A percentile compares a stretch with the other conserved stretches of the same genome.
These are phyloP conservation scores for Mylabris sibirica DNA, from an alignment of 2,888 invertebrate species.

Conservation along the genomic window DNA sequence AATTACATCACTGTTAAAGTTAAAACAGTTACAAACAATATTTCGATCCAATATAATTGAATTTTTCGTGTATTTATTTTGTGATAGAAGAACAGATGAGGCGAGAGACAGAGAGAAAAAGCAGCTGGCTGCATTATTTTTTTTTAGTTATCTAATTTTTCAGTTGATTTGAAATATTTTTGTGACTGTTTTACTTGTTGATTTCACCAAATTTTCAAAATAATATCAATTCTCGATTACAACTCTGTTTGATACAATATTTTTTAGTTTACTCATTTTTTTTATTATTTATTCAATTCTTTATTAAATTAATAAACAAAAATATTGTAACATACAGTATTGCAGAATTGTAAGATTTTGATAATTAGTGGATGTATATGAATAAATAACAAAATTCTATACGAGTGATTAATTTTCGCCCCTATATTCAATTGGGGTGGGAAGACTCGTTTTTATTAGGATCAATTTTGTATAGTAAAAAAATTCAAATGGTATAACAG, in stretches of 20 bases:
- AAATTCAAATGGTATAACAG: slow-evolving; percentile 55
- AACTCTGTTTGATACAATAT: neutral
- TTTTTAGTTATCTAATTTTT: neutral
- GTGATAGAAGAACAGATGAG: neutral
- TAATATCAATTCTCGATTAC: neutral
- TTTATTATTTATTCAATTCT: neutral
- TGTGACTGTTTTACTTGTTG: neutral
- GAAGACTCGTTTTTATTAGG: slow-evolving; percentile 52
- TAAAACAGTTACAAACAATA: neutral
- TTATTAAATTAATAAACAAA: neutral
- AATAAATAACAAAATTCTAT: neutral
- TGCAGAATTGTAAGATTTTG: neutral
- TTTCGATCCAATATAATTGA: neutral
- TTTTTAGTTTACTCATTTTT: too few species aligned
- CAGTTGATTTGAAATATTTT: neutral
- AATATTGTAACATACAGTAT: slow-evolving; percentile 2
- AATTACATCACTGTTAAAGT: neutral
- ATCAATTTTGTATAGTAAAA: slow-evolving; percentile 61
- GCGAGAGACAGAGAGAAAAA: neutral
- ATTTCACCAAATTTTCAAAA: neutral
- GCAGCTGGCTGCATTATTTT: slow-evolving; percentile 6
- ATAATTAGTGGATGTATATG: neutral
- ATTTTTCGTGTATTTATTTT: neutral
- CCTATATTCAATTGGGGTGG: slow-evolving; percentile 28
- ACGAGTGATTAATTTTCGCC: slow-evolving; percentile 18